A percentile compares a stretch with the other conserved stretches of the same genome.
phyloP scores from a whole-genome alignment of 2,113 vertebrate genomes.

The Sebastes fasciatus region DNA sequence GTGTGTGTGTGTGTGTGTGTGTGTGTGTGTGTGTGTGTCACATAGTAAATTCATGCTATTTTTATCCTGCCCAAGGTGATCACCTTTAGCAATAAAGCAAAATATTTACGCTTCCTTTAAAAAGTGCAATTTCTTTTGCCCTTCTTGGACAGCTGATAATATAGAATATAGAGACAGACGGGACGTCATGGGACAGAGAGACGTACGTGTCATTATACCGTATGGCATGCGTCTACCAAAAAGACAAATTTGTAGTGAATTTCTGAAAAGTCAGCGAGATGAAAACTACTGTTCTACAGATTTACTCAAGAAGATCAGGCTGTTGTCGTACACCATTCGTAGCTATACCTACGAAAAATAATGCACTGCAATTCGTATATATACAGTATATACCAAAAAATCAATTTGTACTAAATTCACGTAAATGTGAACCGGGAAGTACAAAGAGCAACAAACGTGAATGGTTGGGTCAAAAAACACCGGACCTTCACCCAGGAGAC shows the following conservation, averaged over 20 bases:
- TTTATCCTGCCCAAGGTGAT: background rate
- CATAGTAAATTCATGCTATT: slow-evolving; percentile 15
- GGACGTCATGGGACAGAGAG: background rate
- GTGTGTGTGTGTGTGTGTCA: slow-evolving; percentile 16
- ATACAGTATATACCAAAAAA: no score
- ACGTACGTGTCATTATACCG: no score
- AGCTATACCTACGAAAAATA: no score
- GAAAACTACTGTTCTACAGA: background rate
- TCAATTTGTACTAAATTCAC: no score
- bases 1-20: slow-evolving; percentile 10
- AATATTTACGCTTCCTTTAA: background rate
- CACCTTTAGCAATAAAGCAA: background rate
- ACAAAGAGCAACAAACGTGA: no score
- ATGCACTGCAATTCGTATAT: no score
- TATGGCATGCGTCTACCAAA: no score
- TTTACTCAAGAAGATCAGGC: background rate
- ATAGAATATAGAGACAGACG: background rate
- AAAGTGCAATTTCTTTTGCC: background rate
- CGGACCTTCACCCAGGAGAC: no score
- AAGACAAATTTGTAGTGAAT: background rate
- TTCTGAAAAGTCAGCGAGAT: background rate
- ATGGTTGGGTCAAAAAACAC: no score
- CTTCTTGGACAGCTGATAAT: background rate
- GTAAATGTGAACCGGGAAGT: no score
- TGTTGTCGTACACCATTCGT: no score